These are phyloP conservation scores for Alligator sinensis DNA, from an alignment of 2,113 vertebrate species.

Conservation along the genomic window DNA sequence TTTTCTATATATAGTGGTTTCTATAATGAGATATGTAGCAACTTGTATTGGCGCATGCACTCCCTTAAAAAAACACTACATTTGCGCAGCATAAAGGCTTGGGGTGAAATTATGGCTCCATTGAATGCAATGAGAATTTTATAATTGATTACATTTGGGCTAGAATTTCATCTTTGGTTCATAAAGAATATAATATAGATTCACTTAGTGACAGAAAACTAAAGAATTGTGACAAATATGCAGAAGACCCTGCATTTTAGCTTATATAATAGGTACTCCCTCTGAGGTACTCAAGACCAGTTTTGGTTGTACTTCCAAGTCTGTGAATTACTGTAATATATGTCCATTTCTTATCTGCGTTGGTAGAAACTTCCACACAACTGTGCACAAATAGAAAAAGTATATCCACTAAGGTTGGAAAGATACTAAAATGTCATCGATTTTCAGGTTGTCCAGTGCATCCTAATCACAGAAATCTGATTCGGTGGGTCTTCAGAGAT, in stretches of 20 bases:
- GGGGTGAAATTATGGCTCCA: not conserved
- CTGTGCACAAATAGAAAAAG: not conserved
- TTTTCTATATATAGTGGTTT: not conserved
- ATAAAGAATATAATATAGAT: not conserved
- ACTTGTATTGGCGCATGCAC: not conserved
- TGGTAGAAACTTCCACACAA: accelerated
- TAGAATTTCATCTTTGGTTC: not conserved
- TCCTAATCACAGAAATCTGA: conserved; percentile 71
- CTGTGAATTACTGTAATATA: not conserved
- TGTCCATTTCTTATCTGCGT: not conserved
- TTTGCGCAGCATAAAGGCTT: not conserved
- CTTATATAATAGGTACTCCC: not conserved
- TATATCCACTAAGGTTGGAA: not conserved
- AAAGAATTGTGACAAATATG: not conserved
- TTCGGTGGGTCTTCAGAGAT: conserved; percentile 82
- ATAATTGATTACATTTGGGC: not conserved
- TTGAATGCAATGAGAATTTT: not conserved
- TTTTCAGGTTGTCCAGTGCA: conserved; percentile 78
- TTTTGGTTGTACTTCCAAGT: not conserved
- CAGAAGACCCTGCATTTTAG: not conserved
- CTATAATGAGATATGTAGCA: not conserved
- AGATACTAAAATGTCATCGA: conserved; percentile 5
- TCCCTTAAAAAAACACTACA: not conserved
- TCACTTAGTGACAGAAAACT: not conserved
- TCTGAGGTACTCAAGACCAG: not conserved